These are phyloP conservation scores for Mermis nigrescens DNA, from an alignment of 2,888 invertebrate species.

Conservation along the genomic window DNA sequence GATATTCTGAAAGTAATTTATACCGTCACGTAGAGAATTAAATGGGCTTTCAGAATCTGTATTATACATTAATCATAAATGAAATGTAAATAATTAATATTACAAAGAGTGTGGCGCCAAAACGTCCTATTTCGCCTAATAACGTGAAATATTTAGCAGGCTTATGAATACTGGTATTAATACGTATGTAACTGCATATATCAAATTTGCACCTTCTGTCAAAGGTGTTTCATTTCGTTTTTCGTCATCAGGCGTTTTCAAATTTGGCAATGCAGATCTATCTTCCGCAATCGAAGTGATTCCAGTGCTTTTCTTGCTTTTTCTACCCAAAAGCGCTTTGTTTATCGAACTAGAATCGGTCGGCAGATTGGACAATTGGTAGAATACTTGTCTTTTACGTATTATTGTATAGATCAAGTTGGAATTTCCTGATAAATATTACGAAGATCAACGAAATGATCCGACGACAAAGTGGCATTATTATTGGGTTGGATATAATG, in stretches of 20 bases:
- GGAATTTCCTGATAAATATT: conserved; percentile 54
- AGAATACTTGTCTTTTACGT: conserved; percentile 90
- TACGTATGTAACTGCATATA: too few relatives aligned
- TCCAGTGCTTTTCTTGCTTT: conserved; percentile 20
- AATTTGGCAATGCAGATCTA: not conserved
- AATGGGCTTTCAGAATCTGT: too few relatives aligned
- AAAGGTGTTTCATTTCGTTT: conserved; percentile 17
- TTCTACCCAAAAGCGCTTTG: conserved; percentile 43
- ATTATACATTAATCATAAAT: too few relatives aligned
- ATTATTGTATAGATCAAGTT: conserved; percentile 97
- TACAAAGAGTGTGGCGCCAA: too few relatives aligned
- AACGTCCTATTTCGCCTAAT: too few relatives aligned
- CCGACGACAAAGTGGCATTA: not conserved
- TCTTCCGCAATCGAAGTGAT: conserved; percentile 6
- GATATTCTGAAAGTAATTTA: too few relatives aligned
- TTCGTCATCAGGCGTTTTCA: conserved; percentile 5
- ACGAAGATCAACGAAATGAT: not conserved
- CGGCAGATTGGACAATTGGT: conserved; percentile 85
- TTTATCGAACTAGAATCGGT: conserved; percentile 74
- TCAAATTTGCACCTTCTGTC: conserved; percentile 17
- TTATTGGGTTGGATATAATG: not conserved
- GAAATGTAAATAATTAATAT: too few relatives aligned
- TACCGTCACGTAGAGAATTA: too few relatives aligned
- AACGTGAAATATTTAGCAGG: too few relatives aligned
- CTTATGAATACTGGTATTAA: too few relatives aligned